Percentiles rank a stretch among this genome's conserved stretches.
These are phyloP conservation scores for Hoplodrina ambigua DNA, from an alignment of 2,888 invertebrate genomes.

Conservation along the genomic window DNA sequence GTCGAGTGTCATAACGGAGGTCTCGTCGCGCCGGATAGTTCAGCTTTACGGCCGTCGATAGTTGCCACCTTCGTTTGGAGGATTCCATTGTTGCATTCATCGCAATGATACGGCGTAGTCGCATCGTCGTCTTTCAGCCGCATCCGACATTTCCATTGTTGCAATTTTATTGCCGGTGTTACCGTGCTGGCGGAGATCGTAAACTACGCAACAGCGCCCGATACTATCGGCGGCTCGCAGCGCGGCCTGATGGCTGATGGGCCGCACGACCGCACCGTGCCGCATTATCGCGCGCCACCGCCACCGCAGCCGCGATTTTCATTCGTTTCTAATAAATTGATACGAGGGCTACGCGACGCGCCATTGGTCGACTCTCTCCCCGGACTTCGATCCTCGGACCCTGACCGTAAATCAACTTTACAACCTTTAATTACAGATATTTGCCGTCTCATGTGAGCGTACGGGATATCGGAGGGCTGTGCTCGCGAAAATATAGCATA, in stretches of 20 bases:
- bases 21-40: conserved; percentile 73
- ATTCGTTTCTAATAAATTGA: conserved; percentile 90
- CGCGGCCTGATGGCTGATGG: conserved; percentile 73
- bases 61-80: conserved; percentile 87
- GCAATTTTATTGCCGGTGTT: conserved; percentile 89
- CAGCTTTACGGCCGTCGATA: conserved; percentile 83
- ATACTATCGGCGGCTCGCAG: conserved; percentile 76
- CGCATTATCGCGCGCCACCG: conserved; percentile 84
- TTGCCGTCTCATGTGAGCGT: conserved; percentile 89
- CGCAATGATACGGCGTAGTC: conserved; percentile 86
- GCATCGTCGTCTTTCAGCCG: conserved; percentile 85
- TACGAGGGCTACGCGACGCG: conserved; percentile 79
- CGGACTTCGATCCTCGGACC: conserved; percentile 85
- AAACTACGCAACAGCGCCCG: conserved; percentile 86
- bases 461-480: conserved; percentile 88
- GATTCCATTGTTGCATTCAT: conserved; percentile 89
- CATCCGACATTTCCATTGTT: conserved; percentile 89
- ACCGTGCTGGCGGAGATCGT: conserved; percentile 87
- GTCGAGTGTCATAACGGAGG: conserved; percentile 62
- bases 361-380: conserved; percentile 87
- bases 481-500: conserved; percentile 90
- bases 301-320: conserved; percentile 88
- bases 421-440: conserved; percentile 91
- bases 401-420: conserved; percentile 90
- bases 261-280: conserved; percentile 85